Evolutionary conservation across 2,113 vertebrate species (phyloP), one percentile per base, ranked within the genome.

Genomic region (Tragelaphus buxtoni): DNA sequence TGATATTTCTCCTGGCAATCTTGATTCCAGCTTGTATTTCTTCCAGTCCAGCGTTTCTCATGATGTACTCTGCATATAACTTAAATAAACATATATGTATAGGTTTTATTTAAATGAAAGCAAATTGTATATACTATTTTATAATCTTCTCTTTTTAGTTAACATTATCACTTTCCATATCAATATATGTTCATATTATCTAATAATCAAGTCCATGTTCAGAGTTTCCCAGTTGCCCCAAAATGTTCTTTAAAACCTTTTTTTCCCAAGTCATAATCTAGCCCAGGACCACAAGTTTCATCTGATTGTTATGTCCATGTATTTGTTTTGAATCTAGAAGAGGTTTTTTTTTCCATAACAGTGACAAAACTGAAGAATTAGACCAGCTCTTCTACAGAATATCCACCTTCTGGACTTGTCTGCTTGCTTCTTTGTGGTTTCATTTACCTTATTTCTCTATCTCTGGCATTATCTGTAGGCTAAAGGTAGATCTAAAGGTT

Each of bases 261-360:
- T 93, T 88, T 95, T 96, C 47, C 56, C 58, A 91, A 80, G 53
- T 95, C 55, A 85, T 69, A 85, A 91, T 95, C 58, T n/a, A 79
- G 20, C 76, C 60, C 7, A 84, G 32, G 69, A 58, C 47, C 60
- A 51, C 53, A 94, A 56, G 84, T 80, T 80, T 18, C 45, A 92
- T 80, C 69, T 72, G 22, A 42, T 74, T 80, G 30, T 74, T 85
- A 76, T 51, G 81, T 11, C 26, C n/a, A 63, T 89, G 88, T n/a
- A 79, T 79, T 88, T 9, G 28, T 91, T 80, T 83, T 72, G 13
- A 93, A 93, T 89, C 55, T 49, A 45, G 22, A 32, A 39, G 20
- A 32, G 14, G 2, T 56, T 17, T 45, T 45, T 6, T 8, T 2
- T 35, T 2, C 17, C 4, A 7, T 72, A 65, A 88, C 28, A 81